Conservation (phyloP, 2,888 invertebrate genomes). For the Lithophane semibrunnea region DNA sequence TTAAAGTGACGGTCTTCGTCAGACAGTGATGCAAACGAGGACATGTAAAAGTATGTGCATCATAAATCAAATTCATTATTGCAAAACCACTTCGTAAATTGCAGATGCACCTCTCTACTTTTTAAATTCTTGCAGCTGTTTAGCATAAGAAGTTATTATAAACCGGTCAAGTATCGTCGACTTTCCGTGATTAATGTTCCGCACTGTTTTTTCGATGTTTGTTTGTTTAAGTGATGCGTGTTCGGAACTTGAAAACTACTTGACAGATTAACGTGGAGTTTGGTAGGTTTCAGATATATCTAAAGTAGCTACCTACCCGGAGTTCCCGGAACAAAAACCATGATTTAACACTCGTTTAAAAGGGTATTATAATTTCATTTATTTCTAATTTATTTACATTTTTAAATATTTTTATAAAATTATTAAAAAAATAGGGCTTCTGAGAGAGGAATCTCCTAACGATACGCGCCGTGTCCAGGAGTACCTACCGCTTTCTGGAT, state of each 20-base stretch:
- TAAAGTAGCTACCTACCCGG: too few species aligned
- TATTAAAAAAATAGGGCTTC: too few species aligned
- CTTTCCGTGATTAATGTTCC: conserved; percentile 32
- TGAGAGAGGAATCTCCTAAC: too few species aligned
- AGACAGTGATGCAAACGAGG: conserved; percentile 14
- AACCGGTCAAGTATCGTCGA: conserved; percentile 13
- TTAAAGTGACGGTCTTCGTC: not conserved
- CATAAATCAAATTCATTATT: conserved; percentile 41
- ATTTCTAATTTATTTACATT: too few species aligned
- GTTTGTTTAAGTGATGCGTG: conserved; percentile 2
- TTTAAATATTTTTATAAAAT: too few species aligned
- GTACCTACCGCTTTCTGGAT: too few species aligned
- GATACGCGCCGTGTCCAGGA: too few species aligned
- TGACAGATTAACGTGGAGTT: not conserved
- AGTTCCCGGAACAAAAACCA: too few species aligned
- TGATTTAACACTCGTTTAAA: too few species aligned
- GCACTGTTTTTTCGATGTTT: conserved; percentile 11
- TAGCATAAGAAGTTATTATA: conserved; percentile 40
- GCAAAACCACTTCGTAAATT: conserved; percentile 4
- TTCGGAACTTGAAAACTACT: conserved; percentile 9
- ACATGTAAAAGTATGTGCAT: not conserved
- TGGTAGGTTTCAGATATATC: too few species aligned
- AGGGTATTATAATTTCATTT: too few species aligned
- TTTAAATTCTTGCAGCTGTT: conserved; percentile 26
- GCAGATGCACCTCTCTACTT: conserved; percentile 45